A percentile compares a stretch with the other conserved stretches of the same genome.
These are phyloP conservation scores for Macrostomum cliftonense DNA, from an alignment of 2,888 invertebrate species.

Conservation along the genomic window DNA sequence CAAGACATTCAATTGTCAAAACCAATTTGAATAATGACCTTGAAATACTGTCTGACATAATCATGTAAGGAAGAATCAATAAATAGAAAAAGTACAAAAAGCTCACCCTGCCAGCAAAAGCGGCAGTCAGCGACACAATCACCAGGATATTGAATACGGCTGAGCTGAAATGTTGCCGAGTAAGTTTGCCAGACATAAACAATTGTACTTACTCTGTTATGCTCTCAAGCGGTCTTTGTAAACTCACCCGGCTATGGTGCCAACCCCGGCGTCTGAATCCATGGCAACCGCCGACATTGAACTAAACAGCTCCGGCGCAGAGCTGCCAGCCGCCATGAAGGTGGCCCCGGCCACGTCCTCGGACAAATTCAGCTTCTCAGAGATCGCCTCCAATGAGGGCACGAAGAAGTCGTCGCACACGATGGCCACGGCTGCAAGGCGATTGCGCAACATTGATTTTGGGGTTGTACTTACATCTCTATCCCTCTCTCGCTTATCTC, in stretches of 20 bases:
- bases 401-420: constrained; percentile 19
- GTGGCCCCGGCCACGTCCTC: constrained; percentile 20
- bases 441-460: too few species aligned
- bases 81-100: too few species aligned
- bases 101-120: background rate
- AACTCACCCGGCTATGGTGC: constrained; percentile 19
- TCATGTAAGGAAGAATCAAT: too few species aligned
- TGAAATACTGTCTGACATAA: too few species aligned
- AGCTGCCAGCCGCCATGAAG: constrained; percentile 19
- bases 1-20: too few species aligned
- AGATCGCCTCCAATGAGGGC: constrained; percentile 18
- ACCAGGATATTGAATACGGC: constrained; percentile 2
- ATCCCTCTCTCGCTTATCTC: too few species aligned
- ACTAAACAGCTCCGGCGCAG: constrained; percentile 19
- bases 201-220: too few species aligned
- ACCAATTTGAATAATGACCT: too few species aligned
- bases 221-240: too few species aligned
- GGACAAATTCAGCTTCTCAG: constrained; percentile 17
- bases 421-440: constrained; percentile 15
- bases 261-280: constrained; percentile 18
- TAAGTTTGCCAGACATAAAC: too few species aligned
- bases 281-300: constrained; percentile 17
- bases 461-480: too few species aligned
- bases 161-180: constrained; percentile 1
- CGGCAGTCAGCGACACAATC: background rate